These are phyloP conservation scores for Harpagoxenus sublaevis DNA, from an alignment of 2,888 invertebrate genomes.

Conservation along the genomic window DNA sequence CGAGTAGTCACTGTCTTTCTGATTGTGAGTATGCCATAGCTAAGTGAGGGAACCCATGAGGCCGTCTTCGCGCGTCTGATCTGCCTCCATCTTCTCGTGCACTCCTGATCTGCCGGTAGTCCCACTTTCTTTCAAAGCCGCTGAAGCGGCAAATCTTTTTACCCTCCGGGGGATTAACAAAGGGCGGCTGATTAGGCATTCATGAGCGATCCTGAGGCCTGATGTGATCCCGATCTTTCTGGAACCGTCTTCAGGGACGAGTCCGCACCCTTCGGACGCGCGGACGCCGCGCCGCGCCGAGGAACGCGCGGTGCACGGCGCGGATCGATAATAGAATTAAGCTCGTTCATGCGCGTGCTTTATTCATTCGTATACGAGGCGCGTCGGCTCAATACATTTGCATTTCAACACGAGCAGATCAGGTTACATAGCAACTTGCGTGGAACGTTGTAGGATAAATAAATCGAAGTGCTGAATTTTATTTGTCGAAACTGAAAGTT, in stretches of 20 bases:
- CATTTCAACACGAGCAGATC: not conserved
- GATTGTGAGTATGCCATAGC: not conserved
- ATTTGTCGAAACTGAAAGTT: not conserved
- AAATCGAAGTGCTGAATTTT: not conserved
- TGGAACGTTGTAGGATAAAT: not conserved
- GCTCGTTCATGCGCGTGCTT: slow-evolving; percentile 5
- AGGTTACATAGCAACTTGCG: not conserved
- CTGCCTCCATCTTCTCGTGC: slow-evolving; percentile 69
- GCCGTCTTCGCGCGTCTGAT: slow-evolving; percentile 18
- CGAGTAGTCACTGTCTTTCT: not conserved
- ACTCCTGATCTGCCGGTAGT: slow-evolving; percentile 80
- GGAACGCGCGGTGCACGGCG: not conserved
- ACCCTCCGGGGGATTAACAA: slow-evolving; percentile 83
- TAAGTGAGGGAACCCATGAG: not conserved
- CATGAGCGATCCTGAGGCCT: slow-evolving; percentile 75
- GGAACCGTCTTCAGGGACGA: slow-evolving; percentile 69
- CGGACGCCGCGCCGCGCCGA: not conserved
- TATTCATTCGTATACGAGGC: not conserved
- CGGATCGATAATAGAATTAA: slow-evolving; percentile 35
- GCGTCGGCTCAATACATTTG: not conserved
- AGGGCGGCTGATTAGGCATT: slow-evolving; percentile 83
- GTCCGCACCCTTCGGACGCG: slow-evolving; percentile 23
- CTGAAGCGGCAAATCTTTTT: slow-evolving; percentile 83
- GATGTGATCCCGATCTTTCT: slow-evolving; percentile 73
- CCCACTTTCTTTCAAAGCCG: slow-evolving; percentile 84